Evolutionary conservation across 2,113 vertebrate species (phyloP).

Genomic region (Nannobrachium achirus): DNA sequence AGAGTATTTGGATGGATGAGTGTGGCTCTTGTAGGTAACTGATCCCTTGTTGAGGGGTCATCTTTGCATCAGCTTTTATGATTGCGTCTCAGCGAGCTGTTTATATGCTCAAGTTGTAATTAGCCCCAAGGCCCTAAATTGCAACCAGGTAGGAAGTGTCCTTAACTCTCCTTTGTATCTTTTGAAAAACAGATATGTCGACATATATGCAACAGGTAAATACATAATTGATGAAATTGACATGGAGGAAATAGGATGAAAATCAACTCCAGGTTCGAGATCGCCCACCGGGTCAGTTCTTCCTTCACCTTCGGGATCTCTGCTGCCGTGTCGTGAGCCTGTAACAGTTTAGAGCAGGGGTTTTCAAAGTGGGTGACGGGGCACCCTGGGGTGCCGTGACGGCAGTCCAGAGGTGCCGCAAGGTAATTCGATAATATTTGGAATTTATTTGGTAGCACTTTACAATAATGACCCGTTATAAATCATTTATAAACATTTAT

Average conservation of each 20-base stretch:
- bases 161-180: neutral
- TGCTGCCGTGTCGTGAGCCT: neutral
- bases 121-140: slow-evolving; percentile 38
- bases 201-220: slow-evolving; percentile 44
- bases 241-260: slow-evolving; percentile 38
- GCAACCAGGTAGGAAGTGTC: slow-evolving; percentile 38
- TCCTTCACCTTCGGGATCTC: slow-evolving; percentile 6
- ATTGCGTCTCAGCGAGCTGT: slow-evolving; percentile 28
- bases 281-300: slow-evolving; percentile 17
- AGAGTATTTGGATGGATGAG: slow-evolving; percentile 6
- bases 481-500: no score
- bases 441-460: no score
- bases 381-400: no score
- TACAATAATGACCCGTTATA: no score
- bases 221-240: slow-evolving; percentile 52
- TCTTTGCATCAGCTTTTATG: slow-evolving; percentile 20
- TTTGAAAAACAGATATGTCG: slow-evolving; percentile 8
- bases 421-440: no score
- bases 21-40: neutral
- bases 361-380: no score
- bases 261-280: slow-evolving; percentile 36
- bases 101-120: slow-evolving; percentile 14
- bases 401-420: no score
- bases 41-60: slow-evolving; percentile 24
- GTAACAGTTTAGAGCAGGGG: no score